phyloP scores from a whole-genome alignment of 1,140 invertebrate genomes.

The Brachionus asplanchnoidis region DNA sequence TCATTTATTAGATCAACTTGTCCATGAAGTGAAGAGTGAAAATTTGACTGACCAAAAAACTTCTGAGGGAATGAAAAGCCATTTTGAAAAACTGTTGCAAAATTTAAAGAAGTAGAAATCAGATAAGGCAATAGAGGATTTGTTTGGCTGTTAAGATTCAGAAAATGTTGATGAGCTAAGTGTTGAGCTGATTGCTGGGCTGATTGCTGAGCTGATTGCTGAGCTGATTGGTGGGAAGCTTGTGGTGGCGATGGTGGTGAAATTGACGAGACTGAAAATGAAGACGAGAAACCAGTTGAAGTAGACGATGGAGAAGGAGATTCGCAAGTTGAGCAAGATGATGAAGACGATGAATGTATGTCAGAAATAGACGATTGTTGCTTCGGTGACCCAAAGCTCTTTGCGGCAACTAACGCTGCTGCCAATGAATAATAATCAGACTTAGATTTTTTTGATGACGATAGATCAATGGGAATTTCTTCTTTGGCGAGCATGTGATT shows the following conservation, averaged over 20 bases:
- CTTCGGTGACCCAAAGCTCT: neutral
- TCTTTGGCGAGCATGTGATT: neutral
- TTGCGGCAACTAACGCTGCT: neutral
- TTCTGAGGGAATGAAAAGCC: neutral
- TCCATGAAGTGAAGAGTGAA: neutral
- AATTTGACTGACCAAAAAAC: neutral
- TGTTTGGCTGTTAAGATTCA: neutral
- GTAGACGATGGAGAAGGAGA: constrained; percentile 32
- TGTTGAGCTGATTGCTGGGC: neutral
- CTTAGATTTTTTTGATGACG: neutral
- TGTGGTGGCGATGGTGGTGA: constrained; percentile 7
- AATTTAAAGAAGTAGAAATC: neutral
- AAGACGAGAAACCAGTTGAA: constrained; percentile 11
- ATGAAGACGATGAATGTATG: neutral
- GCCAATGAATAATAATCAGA: neutral
- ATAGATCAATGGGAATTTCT: constrained; percentile 31
- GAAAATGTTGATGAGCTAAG: neutral
- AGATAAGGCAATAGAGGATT: constrained; percentile 18
- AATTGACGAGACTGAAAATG: neutral
- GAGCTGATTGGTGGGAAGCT: neutral
- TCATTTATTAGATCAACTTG: neutral
- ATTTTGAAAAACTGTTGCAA: neutral
- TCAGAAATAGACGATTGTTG: neutral
- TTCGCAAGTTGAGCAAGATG: constrained; percentile 37
- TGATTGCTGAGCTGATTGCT: neutral